Base-by-base conservation (phyloP, 1,140 invertebrate genomes). In the Eupristina koningsbergeri region DNA sequence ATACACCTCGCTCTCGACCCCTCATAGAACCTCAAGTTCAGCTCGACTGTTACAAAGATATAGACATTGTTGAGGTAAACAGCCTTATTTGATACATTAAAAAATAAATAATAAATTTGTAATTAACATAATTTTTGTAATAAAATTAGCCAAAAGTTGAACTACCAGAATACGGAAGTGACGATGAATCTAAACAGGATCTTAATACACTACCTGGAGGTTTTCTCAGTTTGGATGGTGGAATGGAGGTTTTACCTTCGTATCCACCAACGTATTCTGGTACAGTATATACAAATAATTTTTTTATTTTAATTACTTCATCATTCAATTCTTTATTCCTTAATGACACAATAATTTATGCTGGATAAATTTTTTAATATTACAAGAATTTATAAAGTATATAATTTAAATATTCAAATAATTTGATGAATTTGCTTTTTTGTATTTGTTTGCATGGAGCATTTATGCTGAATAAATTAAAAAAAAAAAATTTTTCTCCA, bases 131-230 rank as follows among this genome's bases (percentile, higher is more conserved):
- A 34, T 78, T 47, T 79, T 79, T 64, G n/a, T 64, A 0, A 22
- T 47, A 73, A 61, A 34, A 50, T 41, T 69, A 93, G 91, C 93
- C 93, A 86, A 94, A 94, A 92, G 84, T 94, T 85, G 94, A 94
- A 90, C 90, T 94, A 87, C 93, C 93, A 78, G 94, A 94, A 86
- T 94, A 94, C 90, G 91, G 93, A 86, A 94, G 93, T 87, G 93
- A 94, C 86, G 93, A 93, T 75, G 93, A 93, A 88, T 89, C 91
- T 58, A 93, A 93, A 86, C 92, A 88, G 82, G 91, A 93, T 87
- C 89, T 92, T 77, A 93, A 92, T 85, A 86, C 91, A 79, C 85
- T 92, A 83, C 90, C 92, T 83, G 89, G 89, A 88, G 91, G 91
- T 71, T 93, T 92, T 89, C 89, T 92, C 80, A 92, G 90, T 86